Base-by-base conservation (phyloP, 2,888 invertebrate genomes). In the Lithosia quadra region DNA sequence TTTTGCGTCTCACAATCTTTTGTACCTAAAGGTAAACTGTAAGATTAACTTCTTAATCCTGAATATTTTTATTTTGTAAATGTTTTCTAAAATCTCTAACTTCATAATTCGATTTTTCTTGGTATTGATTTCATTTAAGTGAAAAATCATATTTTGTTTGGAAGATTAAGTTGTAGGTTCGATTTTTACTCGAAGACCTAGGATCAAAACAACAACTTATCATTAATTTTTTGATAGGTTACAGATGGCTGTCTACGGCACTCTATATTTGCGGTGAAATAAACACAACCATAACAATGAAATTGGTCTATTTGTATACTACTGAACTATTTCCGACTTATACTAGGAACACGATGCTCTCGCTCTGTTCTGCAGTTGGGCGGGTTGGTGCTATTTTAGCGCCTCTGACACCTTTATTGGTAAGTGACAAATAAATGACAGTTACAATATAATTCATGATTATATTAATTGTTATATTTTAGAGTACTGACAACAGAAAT, bases 1-100 rank as follows among this genome's bases (percentile, higher is more conserved):
- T 79, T 79, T 61, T 80, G 76, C 67, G 67, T 66, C 10, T 63
- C 68, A 2, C 79, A 80, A 64, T 66, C 79, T 0, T 60, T 80
- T 22, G 56, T 70, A 18, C 71, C 81, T 0, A 36, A 67, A 71
- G 76, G 80, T 80, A 77, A 68, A 28, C 28, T 28, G 2, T 28
- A 28, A 28, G 8, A 1, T 34, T 10, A 34, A 34, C 10, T 10
- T 2, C 10, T 34, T 10, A 7, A 7, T 34, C 9, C n/a, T n/a
- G n/a, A n/a, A n/a, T n/a, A n/a, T n/a, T n/a, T n/a, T n/a, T n/a
- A n/a, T n/a, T n/a, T n/a, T n/a, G n/a, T n/a, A n/a, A n/a, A n/a
- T n/a, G n/a, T n/a, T n/a, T n/a, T n/a, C n/a, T n/a, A n/a, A n/a
- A n/a, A n/a, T n/a, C n/a, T n/a, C n/a, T n/a, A n/a, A n/a, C n/a